These are phyloP conservation scores for Zaprionus taronus DNA, from an alignment of 1,140 invertebrate genomes.

Conservation along the genomic window DNA sequence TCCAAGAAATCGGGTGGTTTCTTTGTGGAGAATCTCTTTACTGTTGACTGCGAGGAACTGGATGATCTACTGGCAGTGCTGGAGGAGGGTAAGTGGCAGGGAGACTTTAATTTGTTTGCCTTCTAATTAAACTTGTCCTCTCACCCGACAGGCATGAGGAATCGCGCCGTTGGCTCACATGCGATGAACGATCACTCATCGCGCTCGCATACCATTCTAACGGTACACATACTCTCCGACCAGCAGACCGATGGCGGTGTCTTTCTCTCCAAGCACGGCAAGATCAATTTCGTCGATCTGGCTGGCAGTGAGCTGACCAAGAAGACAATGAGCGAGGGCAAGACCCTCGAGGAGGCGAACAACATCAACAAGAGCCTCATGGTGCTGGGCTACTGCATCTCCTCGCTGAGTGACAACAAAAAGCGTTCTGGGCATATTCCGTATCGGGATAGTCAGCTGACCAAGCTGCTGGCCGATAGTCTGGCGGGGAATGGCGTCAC, in stretches of 20 bases:
- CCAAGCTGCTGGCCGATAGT: conserved; percentile 96
- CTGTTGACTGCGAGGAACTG: conserved; percentile 96
- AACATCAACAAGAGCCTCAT: conserved; percentile 98
- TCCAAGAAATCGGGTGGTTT: conserved; percentile 96
- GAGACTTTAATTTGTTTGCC: neutral
- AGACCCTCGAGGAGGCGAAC: conserved; percentile 96
- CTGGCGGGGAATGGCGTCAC: conserved; percentile 97
- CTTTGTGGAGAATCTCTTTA: conserved; percentile 98
- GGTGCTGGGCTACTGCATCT: conserved; percentile 97
- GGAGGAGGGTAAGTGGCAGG: conserved; percentile 91
- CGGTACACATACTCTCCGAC: conserved; percentile 93
- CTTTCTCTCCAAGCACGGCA: conserved; percentile 94
- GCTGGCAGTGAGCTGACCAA: conserved; percentile 98
- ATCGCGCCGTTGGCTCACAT: conserved; percentile 93
- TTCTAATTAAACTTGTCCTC: neutral
- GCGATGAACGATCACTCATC: conserved; percentile 98
- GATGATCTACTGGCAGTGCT: conserved; percentile 96
- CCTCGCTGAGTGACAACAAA: conserved; percentile 93
- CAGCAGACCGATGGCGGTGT: conserved; percentile 92
- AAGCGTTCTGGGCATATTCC: conserved; percentile 94
- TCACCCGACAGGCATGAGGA: conserved; percentile 89
- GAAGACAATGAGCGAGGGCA: conserved; percentile 95
- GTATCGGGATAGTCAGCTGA: conserved; percentile 96
- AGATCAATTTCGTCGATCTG: conserved; percentile 97
- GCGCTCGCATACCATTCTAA: conserved; percentile 97